These are phyloP conservation scores for Microctenopoma stevenorrisi DNA, from an alignment of 2,797 vertebrate genomes.

Conservation along the genomic window DNA sequence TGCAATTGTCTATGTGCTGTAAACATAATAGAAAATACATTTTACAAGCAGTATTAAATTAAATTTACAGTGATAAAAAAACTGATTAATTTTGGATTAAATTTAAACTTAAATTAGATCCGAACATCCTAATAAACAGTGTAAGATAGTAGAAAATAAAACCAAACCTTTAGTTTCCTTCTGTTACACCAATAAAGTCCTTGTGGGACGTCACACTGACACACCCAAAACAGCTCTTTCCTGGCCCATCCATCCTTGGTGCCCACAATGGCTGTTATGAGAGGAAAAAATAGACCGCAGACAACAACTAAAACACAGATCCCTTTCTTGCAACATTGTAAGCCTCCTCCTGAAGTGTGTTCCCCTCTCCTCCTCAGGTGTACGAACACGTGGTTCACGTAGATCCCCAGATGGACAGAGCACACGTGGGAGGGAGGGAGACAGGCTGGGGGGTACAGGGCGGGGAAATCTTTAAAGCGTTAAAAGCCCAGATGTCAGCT, in stretches of 20 bases:
- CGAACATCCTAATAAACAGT: neutral
- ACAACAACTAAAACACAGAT: slow-evolving; percentile 12
- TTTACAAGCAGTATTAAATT: neutral
- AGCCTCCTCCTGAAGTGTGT: slow-evolving; percentile 2
- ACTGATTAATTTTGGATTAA: no score
- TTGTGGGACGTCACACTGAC: slow-evolving; percentile 40
- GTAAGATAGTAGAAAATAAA: neutral
- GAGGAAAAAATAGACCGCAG: slow-evolving; percentile 17
- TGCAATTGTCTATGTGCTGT: neutral
- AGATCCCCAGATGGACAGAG: slow-evolving; percentile 32
- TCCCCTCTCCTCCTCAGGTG: slow-evolving; percentile 14
- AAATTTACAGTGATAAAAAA: neutral
- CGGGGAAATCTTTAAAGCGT: slow-evolving; percentile 23
- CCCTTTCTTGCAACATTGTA: slow-evolving; percentile 8
- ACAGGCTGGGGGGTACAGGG: slow-evolving; percentile 17
- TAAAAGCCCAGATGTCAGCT: slow-evolving; percentile 41
- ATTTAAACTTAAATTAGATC: no score
- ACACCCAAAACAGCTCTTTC: slow-evolving; percentile 29
- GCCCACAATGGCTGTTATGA: neutral
- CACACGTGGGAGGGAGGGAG: slow-evolving; percentile 15
- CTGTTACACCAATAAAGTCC: slow-evolving; percentile 39
- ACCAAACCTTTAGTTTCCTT: slow-evolving; percentile 50
- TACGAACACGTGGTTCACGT: slow-evolving; percentile 26
- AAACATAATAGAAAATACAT: neutral
- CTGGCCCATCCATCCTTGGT: slow-evolving; percentile 32